Conservation (phyloP, 2,113 vertebrate genomes). For the Sminthopsis crassicaudata region DNA sequence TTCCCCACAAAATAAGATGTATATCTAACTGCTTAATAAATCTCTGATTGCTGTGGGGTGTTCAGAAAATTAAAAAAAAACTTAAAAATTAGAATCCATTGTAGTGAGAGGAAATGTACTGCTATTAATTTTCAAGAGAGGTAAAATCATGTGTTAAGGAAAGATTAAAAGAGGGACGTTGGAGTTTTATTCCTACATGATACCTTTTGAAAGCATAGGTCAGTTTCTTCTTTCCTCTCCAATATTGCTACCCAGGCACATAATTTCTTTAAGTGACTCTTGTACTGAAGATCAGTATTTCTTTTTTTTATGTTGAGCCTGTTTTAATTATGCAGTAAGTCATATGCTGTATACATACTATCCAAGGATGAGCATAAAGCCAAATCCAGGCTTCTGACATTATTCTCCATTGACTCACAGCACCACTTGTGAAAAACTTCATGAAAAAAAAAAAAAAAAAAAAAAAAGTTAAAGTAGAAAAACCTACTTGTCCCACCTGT, state of each 20-base stretch:
- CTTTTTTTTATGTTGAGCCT: background rate
- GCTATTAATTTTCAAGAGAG: conserved; percentile 63
- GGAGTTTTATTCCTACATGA: conserved; percentile 40
- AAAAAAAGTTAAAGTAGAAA: conserved; percentile 51
- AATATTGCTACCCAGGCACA: conserved; percentile 70
- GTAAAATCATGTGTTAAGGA: conserved; percentile 63
- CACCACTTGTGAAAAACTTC: conserved; percentile 60
- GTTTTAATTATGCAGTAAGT: conserved; percentile 27
- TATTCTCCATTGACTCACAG: conserved; percentile 46
- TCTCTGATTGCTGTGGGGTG: conserved; percentile 65
- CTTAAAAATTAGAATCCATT: conserved; percentile 43
- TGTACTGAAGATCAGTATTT: background rate
- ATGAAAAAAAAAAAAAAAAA: conserved; percentile 1
- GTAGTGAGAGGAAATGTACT: conserved; percentile 61
- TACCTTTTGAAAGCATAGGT: conserved; percentile 73
- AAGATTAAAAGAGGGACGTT: conserved; percentile 66
- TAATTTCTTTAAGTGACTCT: conserved; percentile 64
- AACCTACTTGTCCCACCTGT: conserved; percentile 61
- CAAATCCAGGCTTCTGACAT: conserved; percentile 33
- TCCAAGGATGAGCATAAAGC: background rate
- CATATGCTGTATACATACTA: conserved; percentile 47
- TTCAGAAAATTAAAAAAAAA: conserved; percentile 44
- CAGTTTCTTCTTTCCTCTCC: conserved; percentile 74
- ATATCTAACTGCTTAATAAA: conserved; percentile 50
- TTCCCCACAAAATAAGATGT: conserved; percentile 56